Percentiles rank a stretch among this genome's conserved stretches.
phyloP scores from a whole-genome alignment of 2,797 vertebrate genomes.

The Microhierax caerulescens region DNA sequence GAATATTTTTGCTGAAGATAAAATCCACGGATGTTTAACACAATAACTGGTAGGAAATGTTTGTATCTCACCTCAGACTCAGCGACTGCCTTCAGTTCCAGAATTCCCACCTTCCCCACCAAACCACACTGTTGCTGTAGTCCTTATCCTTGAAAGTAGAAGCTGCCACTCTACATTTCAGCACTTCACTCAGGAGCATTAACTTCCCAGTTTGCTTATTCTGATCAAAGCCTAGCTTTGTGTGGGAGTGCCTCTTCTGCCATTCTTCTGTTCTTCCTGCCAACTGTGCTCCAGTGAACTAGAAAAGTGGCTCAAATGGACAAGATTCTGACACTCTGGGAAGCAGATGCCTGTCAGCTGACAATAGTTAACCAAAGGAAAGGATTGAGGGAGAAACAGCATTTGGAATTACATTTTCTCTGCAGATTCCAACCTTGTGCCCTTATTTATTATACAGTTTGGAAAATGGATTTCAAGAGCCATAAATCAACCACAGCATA shows the following conservation, averaged over 20 bases:
- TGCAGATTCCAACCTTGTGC: neutral
- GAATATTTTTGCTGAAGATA: neutral
- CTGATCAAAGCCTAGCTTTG: neutral
- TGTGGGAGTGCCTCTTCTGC: neutral
- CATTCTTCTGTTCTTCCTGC: constrained; percentile 8
- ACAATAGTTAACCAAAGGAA: neutral
- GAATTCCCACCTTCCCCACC: neutral
- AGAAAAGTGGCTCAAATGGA: constrained; percentile 26
- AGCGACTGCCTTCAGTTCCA: neutral
- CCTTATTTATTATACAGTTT: neutral
- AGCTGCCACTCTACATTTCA: neutral
- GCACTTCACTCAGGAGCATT: neutral
- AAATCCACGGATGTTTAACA: neutral
- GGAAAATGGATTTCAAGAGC: neutral
- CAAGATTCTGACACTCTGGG: neutral
- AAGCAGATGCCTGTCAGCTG: constrained; percentile 4
- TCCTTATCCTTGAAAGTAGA: neutral
- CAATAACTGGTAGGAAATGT: neutral
- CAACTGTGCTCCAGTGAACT: constrained; percentile 42
- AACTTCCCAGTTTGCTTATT: neutral
- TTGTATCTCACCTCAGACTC: neutral
- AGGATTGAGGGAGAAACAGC: neutral
- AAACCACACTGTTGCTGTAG: neutral
- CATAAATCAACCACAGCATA: neutral
- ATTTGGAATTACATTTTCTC: neutral